A percentile compares a stretch with the other conserved stretches of the same genome.
phyloP scores from a whole-genome alignment of 2,888 invertebrate species.

The Drosophila mimetica region DNA sequence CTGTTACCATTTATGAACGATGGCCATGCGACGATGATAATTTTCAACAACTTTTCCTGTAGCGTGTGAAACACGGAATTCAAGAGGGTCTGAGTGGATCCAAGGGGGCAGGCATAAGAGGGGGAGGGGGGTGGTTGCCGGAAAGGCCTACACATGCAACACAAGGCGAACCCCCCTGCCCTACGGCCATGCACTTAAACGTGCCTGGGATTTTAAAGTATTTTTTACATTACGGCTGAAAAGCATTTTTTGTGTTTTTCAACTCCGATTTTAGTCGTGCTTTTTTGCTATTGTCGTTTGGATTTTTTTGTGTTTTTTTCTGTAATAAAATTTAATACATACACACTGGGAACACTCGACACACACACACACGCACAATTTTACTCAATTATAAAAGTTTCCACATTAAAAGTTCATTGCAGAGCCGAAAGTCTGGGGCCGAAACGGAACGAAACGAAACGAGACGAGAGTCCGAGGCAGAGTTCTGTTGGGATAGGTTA shows the following conservation, averaged over 20 bases:
- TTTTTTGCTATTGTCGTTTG: constrained; percentile 32
- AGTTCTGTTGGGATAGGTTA: constrained; percentile 66
- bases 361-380: constrained; percentile 53
- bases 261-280: constrained; percentile 22
- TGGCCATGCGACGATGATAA: constrained; percentile 59
- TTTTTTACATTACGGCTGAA: constrained; percentile 55
- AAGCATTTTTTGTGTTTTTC: constrained; percentile 52
- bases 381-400: constrained; percentile 82
- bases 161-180: neutral
- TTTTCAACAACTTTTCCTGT: constrained; percentile 70
- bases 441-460: constrained; percentile 1
- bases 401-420: constrained; percentile 81
- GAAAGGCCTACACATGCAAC: constrained; percentile 39
- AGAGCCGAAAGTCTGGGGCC: constrained; percentile 45
- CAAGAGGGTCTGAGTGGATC: constrained; percentile 11
- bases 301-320: constrained; percentile 67
- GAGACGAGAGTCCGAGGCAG: constrained; percentile 7
- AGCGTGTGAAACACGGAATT: constrained; percentile 34
- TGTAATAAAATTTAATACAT: constrained; percentile 77
- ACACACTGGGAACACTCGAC: constrained; percentile 10
- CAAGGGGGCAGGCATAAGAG: neutral
- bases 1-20: constrained; percentile 17
- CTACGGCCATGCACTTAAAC: constrained; percentile 60
- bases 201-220: constrained; percentile 68
- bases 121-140: neutral